Base-by-base conservation (phyloP, 2,888 invertebrate species). In the Xanthorhoe designata region DNA sequence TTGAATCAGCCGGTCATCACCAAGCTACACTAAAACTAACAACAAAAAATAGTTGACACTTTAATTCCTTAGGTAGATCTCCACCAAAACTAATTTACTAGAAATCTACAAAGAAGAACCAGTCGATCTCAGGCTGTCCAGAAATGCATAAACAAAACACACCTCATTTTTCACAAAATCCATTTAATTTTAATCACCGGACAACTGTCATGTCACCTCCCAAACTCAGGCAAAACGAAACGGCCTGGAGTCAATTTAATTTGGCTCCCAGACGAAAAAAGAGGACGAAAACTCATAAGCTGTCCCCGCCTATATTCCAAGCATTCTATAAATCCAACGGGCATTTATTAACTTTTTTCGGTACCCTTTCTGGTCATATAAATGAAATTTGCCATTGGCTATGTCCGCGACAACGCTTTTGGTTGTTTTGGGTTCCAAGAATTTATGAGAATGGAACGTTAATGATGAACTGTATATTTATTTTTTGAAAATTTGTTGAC, bases 241-340 rank as follows among this genome's bases (percentile, higher is more conserved):
- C 79, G 75, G 75, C 79, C 78, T 74, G 70, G 78, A 85, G 84
- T 86, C 88, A 86, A 85, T 90, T 90, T 88, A 89, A 90, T 91
- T 90, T 88, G 79, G 85, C 79, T 84, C 75, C 84, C 89, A 90
- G 90, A 89, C 90, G 82, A 84, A 87, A 90, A 88, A 89, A 83
- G 85, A 82, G 74, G 75, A 71, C 82, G 75, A 80, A 84, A 83
- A 75, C 85, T 86, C 85, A 88, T 88, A 84, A 86, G 82, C 78
- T 88, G 88, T 88, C 89, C 79, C 89, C 90, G 90, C 89, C 90
- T 87, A 82, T 85, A 73, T 76, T 84, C 83, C 82, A 80, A 75
- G 77, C 84, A 85, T 84, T 82, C 85, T 85, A 84, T 78, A 83
- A 82, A 84, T 85, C 81, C 79, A 76, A 66, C 78, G 78, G 78